Conservation (phyloP, 2,888 invertebrate species). For the Aspidapion aeneum region DNA sequence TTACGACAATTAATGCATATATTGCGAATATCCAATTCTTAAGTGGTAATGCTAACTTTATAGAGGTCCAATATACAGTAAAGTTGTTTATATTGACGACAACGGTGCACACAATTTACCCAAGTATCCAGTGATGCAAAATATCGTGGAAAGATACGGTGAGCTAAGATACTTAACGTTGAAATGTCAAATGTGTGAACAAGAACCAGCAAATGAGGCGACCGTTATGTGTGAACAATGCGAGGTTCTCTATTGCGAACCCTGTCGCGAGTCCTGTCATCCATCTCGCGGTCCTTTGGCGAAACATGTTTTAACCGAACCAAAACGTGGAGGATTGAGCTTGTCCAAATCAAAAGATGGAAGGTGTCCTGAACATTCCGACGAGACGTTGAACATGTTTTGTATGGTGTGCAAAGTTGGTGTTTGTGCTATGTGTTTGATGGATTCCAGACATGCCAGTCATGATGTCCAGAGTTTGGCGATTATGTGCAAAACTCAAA, state of each 20-base stretch:
- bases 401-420: constrained; percentile 89
- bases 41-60: too few species aligned
- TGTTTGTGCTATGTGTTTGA: constrained; percentile 86
- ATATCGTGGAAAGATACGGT: constrained; percentile 85
- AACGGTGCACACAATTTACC: constrained; percentile 89
- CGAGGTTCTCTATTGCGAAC: constrained; percentile 91
- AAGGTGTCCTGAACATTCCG: constrained; percentile 81
- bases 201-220: constrained; percentile 68
- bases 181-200: constrained; percentile 81
- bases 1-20: too few species aligned
- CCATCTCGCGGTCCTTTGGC: constrained; percentile 91
- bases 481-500: constrained; percentile 92
- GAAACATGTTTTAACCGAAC: constrained; percentile 80
- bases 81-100: constrained; percentile 90
- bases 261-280: constrained; percentile 90
- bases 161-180: constrained; percentile 65
- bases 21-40: too few species aligned
- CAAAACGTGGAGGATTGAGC: constrained; percentile 57
- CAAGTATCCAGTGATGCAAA: constrained; percentile 89
- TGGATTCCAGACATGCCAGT: constrained; percentile 80
- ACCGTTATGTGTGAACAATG: constrained; percentile 90
- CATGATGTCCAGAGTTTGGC: constrained; percentile 93
- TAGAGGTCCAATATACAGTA: constrained; percentile 85
- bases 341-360: constrained; percentile 50
- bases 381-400: constrained; percentile 81